Evolutionary conservation across 2,113 vertebrate species (phyloP).

Genomic region (Coryphaenoides rupestris): DNA sequence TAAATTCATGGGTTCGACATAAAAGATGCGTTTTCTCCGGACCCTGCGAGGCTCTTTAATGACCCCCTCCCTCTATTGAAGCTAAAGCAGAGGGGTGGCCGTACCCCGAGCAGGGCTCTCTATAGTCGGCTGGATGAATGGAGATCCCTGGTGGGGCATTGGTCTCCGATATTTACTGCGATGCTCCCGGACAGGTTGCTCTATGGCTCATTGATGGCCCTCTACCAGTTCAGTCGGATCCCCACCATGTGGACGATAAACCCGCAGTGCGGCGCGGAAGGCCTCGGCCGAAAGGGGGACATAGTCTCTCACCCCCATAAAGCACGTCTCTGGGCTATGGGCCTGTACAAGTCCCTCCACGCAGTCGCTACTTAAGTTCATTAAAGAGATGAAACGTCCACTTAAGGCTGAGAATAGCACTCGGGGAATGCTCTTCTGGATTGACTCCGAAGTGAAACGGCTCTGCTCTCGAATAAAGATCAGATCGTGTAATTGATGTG

Average conservation of each 20-base stretch:
- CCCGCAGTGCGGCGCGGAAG: constrained; percentile 62
- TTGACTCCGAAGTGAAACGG: constrained; percentile 86
- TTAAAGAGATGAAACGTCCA: constrained; percentile 66
- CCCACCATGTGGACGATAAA: constrained; percentile 72
- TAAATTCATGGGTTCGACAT: constrained; percentile 71
- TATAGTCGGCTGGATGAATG: constrained; percentile 65
- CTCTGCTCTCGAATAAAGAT: constrained; percentile 90
- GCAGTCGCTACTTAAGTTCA: constrained; percentile 66
- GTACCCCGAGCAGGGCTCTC: constrained; percentile 71
- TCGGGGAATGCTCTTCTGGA: constrained; percentile 87
- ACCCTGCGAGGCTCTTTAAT: constrained; percentile 65
- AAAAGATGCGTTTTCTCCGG: constrained; percentile 72
- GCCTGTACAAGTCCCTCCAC: constrained; percentile 60
- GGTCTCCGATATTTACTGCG: constrained; percentile 67
- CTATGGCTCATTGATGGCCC: constrained; percentile 79
- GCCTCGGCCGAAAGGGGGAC: constrained; percentile 42
- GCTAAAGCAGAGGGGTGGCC: constrained; percentile 69
- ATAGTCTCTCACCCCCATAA: constrained; percentile 35
- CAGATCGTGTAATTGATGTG: constrained; percentile 98
- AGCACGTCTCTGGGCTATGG: constrained; percentile 60
- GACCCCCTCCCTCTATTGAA: constrained; percentile 77
- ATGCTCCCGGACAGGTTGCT: constrained; percentile 75
- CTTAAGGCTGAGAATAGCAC: constrained; percentile 69
- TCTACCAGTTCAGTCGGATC: constrained; percentile 84
- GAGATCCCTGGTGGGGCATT: constrained; percentile 82